These are phyloP conservation scores for Elaphurus davidianus DNA, from an alignment of 2,113 vertebrate species.

Conservation along the genomic window DNA sequence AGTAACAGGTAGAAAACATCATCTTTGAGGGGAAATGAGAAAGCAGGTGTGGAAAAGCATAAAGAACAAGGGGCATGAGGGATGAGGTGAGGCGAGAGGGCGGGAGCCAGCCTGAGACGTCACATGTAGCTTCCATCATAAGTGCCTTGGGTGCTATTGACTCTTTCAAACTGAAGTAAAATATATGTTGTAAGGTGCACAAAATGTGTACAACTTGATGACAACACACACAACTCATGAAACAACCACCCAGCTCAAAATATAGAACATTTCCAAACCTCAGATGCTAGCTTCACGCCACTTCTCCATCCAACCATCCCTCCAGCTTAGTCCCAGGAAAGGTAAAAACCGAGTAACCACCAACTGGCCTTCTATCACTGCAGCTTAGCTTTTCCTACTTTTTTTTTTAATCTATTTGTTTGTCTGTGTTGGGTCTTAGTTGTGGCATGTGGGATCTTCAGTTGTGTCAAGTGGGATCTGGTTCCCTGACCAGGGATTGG, in stretches of 20 bases:
- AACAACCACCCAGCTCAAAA: background rate
- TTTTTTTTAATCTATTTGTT: background rate
- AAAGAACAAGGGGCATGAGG: background rate
- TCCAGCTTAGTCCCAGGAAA: background rate
- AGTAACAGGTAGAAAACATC: background rate
- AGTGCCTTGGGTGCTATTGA: background rate
- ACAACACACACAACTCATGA: background rate
- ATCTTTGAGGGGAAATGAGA: background rate
- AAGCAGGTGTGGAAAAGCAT: background rate
- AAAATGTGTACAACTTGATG: background rate
- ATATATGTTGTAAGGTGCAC: background rate
- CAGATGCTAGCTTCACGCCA: background rate
- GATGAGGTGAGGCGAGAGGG: background rate
- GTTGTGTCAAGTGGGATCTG: background rate
- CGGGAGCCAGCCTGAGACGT: background rate
- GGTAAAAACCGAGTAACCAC: background rate
- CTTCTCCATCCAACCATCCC: background rate
- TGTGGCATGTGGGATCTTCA: background rate
- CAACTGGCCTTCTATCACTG: background rate
- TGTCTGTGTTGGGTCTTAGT: background rate
- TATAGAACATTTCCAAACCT: background rate
- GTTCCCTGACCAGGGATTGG: background rate
- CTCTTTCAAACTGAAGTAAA: background rate
- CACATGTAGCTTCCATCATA: background rate
- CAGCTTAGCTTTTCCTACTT: background rate